Evolutionary conservation across 2,888 invertebrate species (phyloP).

Genomic region (Fabriciana adippe): DNA sequence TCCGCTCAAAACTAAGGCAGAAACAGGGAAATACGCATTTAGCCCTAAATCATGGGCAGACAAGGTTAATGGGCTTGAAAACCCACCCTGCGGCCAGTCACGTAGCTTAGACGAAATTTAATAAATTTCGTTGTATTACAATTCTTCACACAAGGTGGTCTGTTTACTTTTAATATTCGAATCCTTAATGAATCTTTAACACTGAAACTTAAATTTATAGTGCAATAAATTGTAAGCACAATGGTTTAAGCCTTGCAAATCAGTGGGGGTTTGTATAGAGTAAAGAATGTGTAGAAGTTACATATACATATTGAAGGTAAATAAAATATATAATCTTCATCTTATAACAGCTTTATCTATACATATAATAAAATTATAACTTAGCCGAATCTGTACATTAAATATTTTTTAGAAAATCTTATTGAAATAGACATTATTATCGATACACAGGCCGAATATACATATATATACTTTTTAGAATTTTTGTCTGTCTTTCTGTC

Average conservation of each 20-base stretch:
- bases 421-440: too few relatives aligned
- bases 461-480: too few relatives aligned
- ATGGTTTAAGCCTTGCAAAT: slow-evolving; percentile 33
- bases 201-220: slow-evolving; percentile 35
- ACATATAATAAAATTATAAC: too few relatives aligned
- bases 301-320: not conserved
- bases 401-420: too few relatives aligned
- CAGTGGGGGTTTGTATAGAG: slow-evolving; percentile 30
- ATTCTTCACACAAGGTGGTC: slow-evolving; percentile 44
- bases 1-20: slow-evolving; percentile 60
- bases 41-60: slow-evolving; percentile 75
- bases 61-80: slow-evolving; percentile 79
- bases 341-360: too few relatives aligned
- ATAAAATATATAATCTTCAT: too few relatives aligned
- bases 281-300: slow-evolving; percentile 16
- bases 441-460: too few relatives aligned
- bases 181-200: slow-evolving; percentile 33
- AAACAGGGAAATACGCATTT: slow-evolving; percentile 71
- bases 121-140: slow-evolving; percentile 70
- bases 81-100: slow-evolving; percentile 68
- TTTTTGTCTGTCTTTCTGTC: too few relatives aligned
- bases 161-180: slow-evolving; percentile 47
- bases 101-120: slow-evolving; percentile 66
- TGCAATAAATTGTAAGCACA: slow-evolving; percentile 34
- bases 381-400: too few relatives aligned